phyloP scores from a whole-genome alignment of 1,140 invertebrate species.

The Protaetia brevitarsis region DNA sequence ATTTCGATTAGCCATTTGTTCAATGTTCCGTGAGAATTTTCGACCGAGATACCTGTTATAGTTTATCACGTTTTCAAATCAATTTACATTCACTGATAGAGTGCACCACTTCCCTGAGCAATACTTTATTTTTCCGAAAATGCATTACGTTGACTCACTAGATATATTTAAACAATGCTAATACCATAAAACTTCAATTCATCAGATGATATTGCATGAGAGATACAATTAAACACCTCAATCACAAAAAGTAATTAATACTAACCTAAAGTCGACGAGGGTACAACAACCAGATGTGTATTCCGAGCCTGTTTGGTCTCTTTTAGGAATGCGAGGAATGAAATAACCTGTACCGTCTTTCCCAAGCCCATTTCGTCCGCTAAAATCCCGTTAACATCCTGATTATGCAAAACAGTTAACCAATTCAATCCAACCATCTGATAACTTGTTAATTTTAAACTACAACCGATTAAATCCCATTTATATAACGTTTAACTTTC shows the following conservation, averaged over 20 bases:
- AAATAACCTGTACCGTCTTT: constrained; percentile 88
- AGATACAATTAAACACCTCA: background rate
- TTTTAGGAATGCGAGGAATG: constrained; percentile 85
- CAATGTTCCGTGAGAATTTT: too few relatives aligned
- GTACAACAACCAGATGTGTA: constrained; percentile 88
- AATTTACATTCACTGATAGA: too few relatives aligned
- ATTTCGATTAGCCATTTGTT: too few relatives aligned
- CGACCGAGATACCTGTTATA: too few relatives aligned
- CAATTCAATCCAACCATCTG: constrained; percentile 94
- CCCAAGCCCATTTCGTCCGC: constrained; percentile 90
- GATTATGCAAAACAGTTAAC: constrained; percentile 84
- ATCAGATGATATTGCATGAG: background rate
- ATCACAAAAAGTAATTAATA: background rate
- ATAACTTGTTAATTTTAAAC: constrained; percentile 76
- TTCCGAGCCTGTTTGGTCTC: constrained; percentile 65
- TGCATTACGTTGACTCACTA: too few relatives aligned
- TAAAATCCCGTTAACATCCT: constrained; percentile 90
- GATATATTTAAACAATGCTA: too few relatives aligned
- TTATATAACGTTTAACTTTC: background rate
- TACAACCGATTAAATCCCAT: too few relatives aligned
- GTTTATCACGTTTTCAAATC: too few relatives aligned
- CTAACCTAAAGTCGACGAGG: constrained; percentile 83
- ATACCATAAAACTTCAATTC: too few relatives aligned
- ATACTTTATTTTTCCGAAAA: too few relatives aligned
- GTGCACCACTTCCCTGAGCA: too few relatives aligned